Percentiles rank a stretch among this genome's conserved stretches.
Conservation (phyloP, 2,888 invertebrate species). For the Lithosia quadra region DNA sequence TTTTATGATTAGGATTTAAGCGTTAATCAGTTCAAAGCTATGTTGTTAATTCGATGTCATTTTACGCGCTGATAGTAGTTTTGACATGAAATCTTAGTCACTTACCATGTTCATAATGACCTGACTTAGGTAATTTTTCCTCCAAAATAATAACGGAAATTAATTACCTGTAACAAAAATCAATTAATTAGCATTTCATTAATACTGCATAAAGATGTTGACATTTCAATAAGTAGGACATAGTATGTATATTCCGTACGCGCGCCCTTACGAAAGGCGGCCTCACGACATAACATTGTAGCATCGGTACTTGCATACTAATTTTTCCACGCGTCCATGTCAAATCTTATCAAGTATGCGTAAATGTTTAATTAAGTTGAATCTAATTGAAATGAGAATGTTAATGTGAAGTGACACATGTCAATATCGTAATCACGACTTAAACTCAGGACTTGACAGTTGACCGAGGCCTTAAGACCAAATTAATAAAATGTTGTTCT, state of each 20-base stretch:
- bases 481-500: constrained; percentile 25
- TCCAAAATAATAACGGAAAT: constrained; percentile 19
- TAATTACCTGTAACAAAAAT: constrained; percentile 74
- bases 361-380: constrained; percentile 42
- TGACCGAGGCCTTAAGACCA: constrained; percentile 46
- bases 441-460: constrained; percentile 26
- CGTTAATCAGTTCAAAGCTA: not conserved
- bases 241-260: constrained; percentile 62
- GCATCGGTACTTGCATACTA: constrained; percentile 52
- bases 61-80: not conserved
- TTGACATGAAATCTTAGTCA: not conserved
- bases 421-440: constrained; percentile 37
- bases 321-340: constrained; percentile 36
- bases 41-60: not conserved
- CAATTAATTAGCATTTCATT: constrained; percentile 61
- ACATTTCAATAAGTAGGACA: constrained; percentile 73
- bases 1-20: not conserved
- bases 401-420: constrained; percentile 39
- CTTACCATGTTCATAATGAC: constrained; percentile 29
- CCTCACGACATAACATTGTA: constrained; percentile 67
- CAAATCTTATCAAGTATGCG: constrained; percentile 38
- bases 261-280: constrained; percentile 73
- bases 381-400: constrained; percentile 34
- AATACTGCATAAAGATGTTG: constrained; percentile 58
- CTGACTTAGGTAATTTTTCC: not conserved